Conservation (phyloP, 2,888 invertebrate species). For the Bellardia bayeri region DNA sequence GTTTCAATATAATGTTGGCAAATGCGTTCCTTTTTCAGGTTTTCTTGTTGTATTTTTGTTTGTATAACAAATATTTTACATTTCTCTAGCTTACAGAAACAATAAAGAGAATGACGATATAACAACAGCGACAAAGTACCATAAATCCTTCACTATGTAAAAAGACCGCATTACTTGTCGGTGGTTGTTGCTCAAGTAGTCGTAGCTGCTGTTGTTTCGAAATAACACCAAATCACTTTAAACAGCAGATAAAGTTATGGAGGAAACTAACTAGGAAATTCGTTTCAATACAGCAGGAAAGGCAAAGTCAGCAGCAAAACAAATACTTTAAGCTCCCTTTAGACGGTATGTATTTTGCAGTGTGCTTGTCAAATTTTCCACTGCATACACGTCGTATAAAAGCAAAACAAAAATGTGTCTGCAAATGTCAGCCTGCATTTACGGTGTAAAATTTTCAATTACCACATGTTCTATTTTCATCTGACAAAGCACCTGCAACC, state of each 20-base stretch:
- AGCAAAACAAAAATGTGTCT: too few relatives aligned
- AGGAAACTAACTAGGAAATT: background rate
- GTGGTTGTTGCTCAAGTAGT: background rate
- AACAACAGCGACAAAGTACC: conserved; percentile 26
- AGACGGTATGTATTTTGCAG: too few relatives aligned
- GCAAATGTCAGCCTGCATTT: too few relatives aligned
- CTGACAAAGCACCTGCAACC: too few relatives aligned
- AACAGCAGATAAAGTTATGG: background rate
- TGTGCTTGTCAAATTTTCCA: too few relatives aligned
- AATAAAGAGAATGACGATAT: background rate
- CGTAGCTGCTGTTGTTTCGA: background rate
- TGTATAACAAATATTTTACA: background rate
- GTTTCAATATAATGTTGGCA: conserved; percentile 2
- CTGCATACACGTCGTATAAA: too few relatives aligned
- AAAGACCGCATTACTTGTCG: background rate
- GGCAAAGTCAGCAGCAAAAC: background rate
- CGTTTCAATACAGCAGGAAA: background rate
- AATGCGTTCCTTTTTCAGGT: conserved; percentile 28
- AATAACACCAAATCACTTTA: conserved; percentile 48
- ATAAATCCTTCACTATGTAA: conserved; percentile 3
- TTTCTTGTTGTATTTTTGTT: background rate
- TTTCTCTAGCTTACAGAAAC: conserved; percentile 32
- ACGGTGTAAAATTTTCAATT: too few relatives aligned
- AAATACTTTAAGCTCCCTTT: background rate
- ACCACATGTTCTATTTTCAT: too few relatives aligned